Percentiles rank a stretch among this genome's conserved stretches.
phyloP scores from a whole-genome alignment of 2,888 invertebrate genomes.

The Melipona beecheii region DNA sequence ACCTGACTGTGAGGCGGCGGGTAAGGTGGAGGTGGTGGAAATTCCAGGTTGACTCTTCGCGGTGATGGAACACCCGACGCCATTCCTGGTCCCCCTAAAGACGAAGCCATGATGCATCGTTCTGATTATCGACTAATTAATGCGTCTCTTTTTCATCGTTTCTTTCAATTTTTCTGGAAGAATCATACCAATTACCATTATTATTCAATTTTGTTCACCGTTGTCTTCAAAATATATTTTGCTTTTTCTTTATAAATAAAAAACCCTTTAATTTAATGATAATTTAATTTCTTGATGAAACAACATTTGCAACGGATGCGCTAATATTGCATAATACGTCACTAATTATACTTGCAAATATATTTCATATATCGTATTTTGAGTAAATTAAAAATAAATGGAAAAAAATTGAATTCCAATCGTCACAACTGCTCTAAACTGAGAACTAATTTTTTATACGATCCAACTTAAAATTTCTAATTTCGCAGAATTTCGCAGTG shows the following conservation, averaged over 20 bases:
- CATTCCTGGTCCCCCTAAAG: conserved; percentile 77
- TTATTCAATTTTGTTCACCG: not conserved
- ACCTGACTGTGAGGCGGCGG: conserved; percentile 85
- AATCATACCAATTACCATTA: not conserved
- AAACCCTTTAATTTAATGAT: too few species aligned
- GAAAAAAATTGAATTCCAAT: not conserved
- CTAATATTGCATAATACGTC: too few species aligned
- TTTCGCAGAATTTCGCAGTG: not conserved
- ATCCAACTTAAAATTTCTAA: not conserved
- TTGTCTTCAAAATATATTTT: not conserved
- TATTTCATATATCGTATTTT: too few species aligned
- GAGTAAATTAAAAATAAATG: not conserved
- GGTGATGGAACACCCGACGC: conserved; percentile 75
- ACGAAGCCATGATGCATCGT: conserved; percentile 77
- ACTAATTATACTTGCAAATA: too few species aligned
- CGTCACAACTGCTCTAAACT: conserved; percentile 3
- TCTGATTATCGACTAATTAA: conserved; percentile 37
- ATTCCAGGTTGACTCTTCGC: conserved; percentile 86
- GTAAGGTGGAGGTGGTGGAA: conserved; percentile 90
- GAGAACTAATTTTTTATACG: not conserved
- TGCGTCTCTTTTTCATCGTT: conserved; percentile 51
- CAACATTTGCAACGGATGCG: too few species aligned
- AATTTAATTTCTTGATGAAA: too few species aligned
- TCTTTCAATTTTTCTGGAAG: conserved; percentile 35
- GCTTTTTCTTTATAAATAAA: not conserved